A percentile compares a stretch with the other conserved stretches of the same genome.
These are phyloP conservation scores for Hydropsyche tenuis DNA, from an alignment of 1,140 invertebrate species.

Conservation along the genomic window DNA sequence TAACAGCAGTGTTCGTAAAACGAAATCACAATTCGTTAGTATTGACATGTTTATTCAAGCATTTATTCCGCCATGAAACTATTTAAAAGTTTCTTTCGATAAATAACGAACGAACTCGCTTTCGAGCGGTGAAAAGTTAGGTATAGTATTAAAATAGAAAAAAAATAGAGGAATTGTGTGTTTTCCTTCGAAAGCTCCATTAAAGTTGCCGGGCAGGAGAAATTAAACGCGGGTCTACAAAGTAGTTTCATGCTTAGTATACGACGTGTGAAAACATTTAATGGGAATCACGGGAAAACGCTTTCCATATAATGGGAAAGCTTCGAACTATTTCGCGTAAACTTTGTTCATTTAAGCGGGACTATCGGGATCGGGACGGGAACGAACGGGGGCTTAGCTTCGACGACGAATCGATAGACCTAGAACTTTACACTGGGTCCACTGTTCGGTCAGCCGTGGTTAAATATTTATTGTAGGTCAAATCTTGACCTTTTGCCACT, in stretches of 20 bases:
- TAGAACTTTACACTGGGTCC: constrained; percentile 27
- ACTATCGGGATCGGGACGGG: background rate
- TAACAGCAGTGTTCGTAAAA: too few relatives aligned
- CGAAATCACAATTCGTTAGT: too few relatives aligned
- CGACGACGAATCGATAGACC: constrained; percentile 27
- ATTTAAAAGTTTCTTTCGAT: too few relatives aligned
- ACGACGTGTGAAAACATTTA: constrained; percentile 31
- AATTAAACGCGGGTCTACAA: constrained; percentile 21
- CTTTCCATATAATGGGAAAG: constrained; percentile 34
- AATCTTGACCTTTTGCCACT: constrained; percentile 16
- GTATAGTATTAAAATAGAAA: too few relatives aligned
- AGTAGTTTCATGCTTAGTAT: constrained; percentile 26
- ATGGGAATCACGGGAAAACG: constrained; percentile 24
- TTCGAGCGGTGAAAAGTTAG: too few relatives aligned
- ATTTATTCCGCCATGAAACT: too few relatives aligned
- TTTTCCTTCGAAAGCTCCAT: constrained; percentile 26
- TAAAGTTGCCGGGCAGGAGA: constrained; percentile 20
- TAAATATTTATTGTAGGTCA: constrained; percentile 27
- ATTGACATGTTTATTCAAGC: too few relatives aligned
- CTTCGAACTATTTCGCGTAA: constrained; percentile 33
- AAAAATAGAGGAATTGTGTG: constrained; percentile 16
- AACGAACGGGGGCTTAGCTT: background rate
- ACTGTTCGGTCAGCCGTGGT: constrained; percentile 26
- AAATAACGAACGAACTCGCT: too few relatives aligned
- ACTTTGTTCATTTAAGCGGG: constrained; percentile 40